These are phyloP conservation scores for Lasius fuliginosus DNA, from an alignment of 2,888 invertebrate genomes.

Conservation along the genomic window DNA sequence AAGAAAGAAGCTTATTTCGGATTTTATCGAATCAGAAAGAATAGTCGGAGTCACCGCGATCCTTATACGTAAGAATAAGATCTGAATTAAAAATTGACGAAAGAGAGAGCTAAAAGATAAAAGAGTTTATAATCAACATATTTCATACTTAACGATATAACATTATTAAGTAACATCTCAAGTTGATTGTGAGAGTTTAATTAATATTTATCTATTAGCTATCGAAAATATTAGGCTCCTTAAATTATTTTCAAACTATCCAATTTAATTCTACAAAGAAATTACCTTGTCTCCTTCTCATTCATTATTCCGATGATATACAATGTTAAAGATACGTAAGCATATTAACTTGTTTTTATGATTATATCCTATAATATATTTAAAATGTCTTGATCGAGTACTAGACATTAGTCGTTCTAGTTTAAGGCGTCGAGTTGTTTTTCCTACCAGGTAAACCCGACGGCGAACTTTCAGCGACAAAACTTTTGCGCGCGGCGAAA, in stretches of 20 bases:
- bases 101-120: not conserved
- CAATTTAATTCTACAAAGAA: not conserved
- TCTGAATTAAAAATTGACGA: not conserved
- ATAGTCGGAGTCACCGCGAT: not conserved
- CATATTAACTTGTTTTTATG: not conserved
- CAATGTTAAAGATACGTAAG: not conserved
- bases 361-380: not conserved
- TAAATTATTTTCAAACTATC: not conserved
- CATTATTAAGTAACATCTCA: not conserved
- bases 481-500: constrained; percentile 62
- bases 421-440: constrained; percentile 53
- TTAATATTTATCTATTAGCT: not conserved
- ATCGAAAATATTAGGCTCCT: not conserved
- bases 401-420: constrained; percentile 3
- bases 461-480: constrained; percentile 40
- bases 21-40: not conserved
- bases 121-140: not conserved
- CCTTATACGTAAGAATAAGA: not conserved
- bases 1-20: not conserved
- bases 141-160: not conserved
- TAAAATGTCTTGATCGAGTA: constrained; percentile 19
- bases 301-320: not conserved
- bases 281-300: not conserved
- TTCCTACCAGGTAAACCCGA: constrained; percentile 41
- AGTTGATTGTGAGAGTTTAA: not conserved